Evolutionary conservation across 2,888 invertebrate genomes (phyloP), one percentile per base, ranked within the genome.

Genomic region (Drosophila birchii): DNA sequence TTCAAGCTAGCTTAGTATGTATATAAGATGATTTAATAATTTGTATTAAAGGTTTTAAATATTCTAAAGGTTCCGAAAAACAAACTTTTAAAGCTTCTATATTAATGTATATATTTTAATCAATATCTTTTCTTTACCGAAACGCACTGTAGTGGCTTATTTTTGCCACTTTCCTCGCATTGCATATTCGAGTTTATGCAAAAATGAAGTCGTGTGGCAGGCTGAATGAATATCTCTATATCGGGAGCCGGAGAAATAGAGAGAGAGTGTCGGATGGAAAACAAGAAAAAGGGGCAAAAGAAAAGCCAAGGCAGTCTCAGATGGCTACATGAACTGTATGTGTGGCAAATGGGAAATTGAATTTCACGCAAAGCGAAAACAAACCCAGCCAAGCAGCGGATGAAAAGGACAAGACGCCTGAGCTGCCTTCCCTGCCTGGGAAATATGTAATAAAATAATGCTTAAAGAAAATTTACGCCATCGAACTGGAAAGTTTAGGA

Each of bases 321-420:
- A 36, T 55, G 56, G 75, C 44, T 43, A 58, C 49, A 59, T 53
- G 51, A 72, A 49, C 45, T 69, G 77, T 47, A 45, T 73, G 67
- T 73, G 63, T 76, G 75, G 84, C 47, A 88, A 86, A 78, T 86
- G 86, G 89, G 80, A 87, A 87, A 87, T 87, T 87, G 86, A 87
- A 87, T 87, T 87, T 87, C 78, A 88, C 81, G 87, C 86, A 75
- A 75, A 76, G 70, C 76, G 71, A 84, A 88, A 85, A 88, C 86
- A 80, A 84, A 80, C 84, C 74, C 80, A 83, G 79, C 78, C 80
- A 76, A 66, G 70, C 83, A 83, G 79, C 78, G 78, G 75, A 69
- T 60, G 71, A 51, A 57, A 63, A 69, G 44, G 58, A 61, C 75
- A 63, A 58, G 51, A 43, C 60, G 51, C 44, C 49, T 51, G 29